A percentile compares a stretch with the other conserved stretches of the same genome.
Evolutionary conservation across 2,113 vertebrate species (phyloP).

Genomic region (Semnornis frantzii): DNA sequence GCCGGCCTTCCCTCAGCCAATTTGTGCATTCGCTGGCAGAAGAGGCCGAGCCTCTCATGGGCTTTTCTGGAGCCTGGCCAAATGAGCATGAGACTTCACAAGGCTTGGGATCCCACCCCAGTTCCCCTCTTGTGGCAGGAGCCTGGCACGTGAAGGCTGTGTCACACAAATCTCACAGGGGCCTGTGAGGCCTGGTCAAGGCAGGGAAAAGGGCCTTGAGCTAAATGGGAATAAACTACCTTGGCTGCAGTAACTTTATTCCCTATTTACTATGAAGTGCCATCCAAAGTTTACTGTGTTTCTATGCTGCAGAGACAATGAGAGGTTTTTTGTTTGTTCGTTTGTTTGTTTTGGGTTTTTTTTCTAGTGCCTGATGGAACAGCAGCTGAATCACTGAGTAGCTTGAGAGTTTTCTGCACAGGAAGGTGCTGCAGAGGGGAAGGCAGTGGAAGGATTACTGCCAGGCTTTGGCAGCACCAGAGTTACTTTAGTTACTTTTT

Average conservation of each 20-base stretch:
- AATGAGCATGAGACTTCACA: background rate
- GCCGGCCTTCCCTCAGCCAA: conserved; percentile 22
- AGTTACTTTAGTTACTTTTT: background rate
- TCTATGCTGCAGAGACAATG: background rate
- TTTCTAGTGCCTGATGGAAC: background rate
- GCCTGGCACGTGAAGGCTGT: background rate
- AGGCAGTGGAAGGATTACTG: background rate
- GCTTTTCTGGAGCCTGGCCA: background rate
- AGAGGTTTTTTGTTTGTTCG: background rate
- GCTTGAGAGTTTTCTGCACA: background rate
- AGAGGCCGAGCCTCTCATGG: conserved; percentile 31
- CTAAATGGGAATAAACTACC: conserved; percentile 15
- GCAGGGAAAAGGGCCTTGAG: conserved; percentile 19
- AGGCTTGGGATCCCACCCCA: background rate
- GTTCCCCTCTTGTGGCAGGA: background rate
- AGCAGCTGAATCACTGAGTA: background rate
- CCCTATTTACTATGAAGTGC: background rate
- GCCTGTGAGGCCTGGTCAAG: conserved; percentile 9
- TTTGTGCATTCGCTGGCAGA: background rate
- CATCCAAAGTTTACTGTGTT: conserved; percentile 16
- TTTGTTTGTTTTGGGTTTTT: background rate
- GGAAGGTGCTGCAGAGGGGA: background rate
- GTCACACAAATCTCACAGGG: background rate
- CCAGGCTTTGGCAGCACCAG: background rate
- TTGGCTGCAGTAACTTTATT: conserved; percentile 24